A percentile compares a stretch with the other conserved stretches of the same genome.
These are phyloP conservation scores for Nerophis lumbriciformis DNA, from an alignment of 2,113 vertebrate species.

Conservation along the genomic window DNA sequence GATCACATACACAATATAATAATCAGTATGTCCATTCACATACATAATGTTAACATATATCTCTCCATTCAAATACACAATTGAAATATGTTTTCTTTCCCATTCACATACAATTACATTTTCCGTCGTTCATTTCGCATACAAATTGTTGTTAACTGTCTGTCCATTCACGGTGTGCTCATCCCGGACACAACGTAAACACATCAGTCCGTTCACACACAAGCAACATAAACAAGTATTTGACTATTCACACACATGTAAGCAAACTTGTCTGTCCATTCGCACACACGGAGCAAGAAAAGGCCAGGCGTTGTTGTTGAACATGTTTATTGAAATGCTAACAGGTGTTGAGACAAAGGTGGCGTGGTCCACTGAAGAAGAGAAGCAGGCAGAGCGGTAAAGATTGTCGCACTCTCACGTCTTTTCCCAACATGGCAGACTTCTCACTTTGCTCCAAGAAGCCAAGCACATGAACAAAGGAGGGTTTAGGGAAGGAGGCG, in stretches of 20 bases:
- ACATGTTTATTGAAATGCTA: constrained; percentile 51
- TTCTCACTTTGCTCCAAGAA: constrained; percentile 1
- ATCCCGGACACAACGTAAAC: neutral
- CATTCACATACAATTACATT: too few relatives aligned
- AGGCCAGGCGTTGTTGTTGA: constrained; percentile 5
- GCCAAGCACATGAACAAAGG: constrained; percentile 1
- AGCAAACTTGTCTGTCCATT: neutral
- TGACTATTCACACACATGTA: neutral
- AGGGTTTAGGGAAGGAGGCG: neutral
- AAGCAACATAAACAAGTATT: too few relatives aligned
- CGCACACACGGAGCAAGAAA: neutral
- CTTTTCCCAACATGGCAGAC: neutral
- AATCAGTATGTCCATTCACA: too few relatives aligned
- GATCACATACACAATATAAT: too few relatives aligned
- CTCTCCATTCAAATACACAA: too few relatives aligned
- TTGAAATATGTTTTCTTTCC: too few relatives aligned
- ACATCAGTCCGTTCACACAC: neutral
- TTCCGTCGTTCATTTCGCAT: too few relatives aligned
- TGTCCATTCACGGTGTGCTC: too few relatives aligned
- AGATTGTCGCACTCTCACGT: constrained; percentile 30
- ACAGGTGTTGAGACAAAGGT: constrained; percentile 47
- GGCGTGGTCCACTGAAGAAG: constrained; percentile 35
- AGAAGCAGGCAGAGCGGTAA: constrained; percentile 40
- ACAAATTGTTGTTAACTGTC: too few relatives aligned
- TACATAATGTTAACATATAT: too few relatives aligned